Conservation (phyloP, 2,113 vertebrate species). For the Cariama cristata region DNA sequence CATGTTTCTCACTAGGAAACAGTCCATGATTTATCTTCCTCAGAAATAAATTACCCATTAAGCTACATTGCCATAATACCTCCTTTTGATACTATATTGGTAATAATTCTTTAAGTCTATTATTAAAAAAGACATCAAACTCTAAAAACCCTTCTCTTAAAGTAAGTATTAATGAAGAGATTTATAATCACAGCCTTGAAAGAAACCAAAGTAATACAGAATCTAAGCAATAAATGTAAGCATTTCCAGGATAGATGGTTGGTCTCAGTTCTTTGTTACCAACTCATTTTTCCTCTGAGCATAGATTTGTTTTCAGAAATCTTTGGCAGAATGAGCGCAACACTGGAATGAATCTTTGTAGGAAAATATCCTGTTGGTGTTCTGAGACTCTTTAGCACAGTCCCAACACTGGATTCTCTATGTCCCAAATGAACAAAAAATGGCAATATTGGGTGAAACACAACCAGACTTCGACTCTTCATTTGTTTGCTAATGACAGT, state of each 20-base stretch:
- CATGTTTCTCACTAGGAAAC: neutral
- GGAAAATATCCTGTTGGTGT: neutral
- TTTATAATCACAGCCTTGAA: neutral
- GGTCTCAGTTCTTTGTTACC: neutral
- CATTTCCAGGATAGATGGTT: neutral
- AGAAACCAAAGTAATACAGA: neutral
- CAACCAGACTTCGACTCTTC: neutral
- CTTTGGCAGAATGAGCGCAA: neutral
- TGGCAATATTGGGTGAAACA: neutral
- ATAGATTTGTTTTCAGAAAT: conserved; percentile 18
- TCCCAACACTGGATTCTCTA: neutral
- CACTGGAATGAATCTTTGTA: neutral
- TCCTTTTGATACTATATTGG: neutral
- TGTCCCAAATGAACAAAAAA: neutral
- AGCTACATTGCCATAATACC: neutral
- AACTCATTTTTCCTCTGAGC: neutral
- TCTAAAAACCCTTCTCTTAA: neutral
- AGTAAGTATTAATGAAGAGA: conserved; percentile 13
- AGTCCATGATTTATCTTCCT: neutral
- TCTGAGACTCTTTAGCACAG: neutral
- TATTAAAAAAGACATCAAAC: neutral
- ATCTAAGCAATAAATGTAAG: neutral
- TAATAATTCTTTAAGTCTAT: neutral
- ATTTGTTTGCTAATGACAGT: conserved; percentile 59
- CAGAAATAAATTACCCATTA: conserved; percentile 4